phyloP scores from a whole-genome alignment of 92 coral and sea anemone genomes.

The Actinernus sp. region DNA sequence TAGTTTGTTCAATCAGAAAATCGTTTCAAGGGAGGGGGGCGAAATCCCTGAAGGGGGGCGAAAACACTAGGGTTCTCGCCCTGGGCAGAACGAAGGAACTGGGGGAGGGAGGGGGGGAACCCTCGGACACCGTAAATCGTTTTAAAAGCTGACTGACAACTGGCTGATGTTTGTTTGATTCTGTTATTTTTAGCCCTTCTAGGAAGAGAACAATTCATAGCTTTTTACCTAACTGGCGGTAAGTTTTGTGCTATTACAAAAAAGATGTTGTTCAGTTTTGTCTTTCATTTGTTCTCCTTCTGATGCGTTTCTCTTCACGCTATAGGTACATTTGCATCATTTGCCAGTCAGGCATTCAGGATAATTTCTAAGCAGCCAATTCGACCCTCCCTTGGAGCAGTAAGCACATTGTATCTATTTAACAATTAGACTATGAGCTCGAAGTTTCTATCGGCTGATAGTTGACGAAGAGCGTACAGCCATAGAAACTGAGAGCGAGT shows the following conservation, averaged over 20 bases:
- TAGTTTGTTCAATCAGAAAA: too few species aligned
- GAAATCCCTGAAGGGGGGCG: too few species aligned
- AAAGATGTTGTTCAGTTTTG: not conserved
- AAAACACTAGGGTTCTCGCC: too few species aligned
- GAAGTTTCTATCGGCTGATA: too few species aligned
- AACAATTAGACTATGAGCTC: too few species aligned
- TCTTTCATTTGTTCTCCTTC: not conserved
- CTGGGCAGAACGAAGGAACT: too few species aligned
- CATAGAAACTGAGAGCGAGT: too few species aligned
- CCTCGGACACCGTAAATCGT: too few species aligned
- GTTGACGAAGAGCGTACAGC: too few species aligned
- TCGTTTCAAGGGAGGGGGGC: too few species aligned
- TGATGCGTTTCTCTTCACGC: not conserved
- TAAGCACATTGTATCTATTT: slow-evolving; percentile 65
- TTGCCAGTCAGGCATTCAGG: slow-evolving; percentile 87
- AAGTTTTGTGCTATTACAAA: slow-evolving; percentile 8
- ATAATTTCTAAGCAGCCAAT: slow-evolving; percentile 56
- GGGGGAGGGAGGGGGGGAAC: too few species aligned
- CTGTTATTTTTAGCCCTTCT: slow-evolving; percentile 68
- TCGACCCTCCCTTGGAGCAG: slow-evolving; percentile 92
- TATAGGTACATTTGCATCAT: slow-evolving; percentile 90
- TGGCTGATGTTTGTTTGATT: not conserved
- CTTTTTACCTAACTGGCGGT: slow-evolving; percentile 97
- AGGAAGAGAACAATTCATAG: slow-evolving; percentile 94
- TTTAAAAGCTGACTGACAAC: too few species aligned